phyloP scores from a whole-genome alignment of 53 echinoderm and acorn worm genomes.

The Patiria pectinifera region DNA sequence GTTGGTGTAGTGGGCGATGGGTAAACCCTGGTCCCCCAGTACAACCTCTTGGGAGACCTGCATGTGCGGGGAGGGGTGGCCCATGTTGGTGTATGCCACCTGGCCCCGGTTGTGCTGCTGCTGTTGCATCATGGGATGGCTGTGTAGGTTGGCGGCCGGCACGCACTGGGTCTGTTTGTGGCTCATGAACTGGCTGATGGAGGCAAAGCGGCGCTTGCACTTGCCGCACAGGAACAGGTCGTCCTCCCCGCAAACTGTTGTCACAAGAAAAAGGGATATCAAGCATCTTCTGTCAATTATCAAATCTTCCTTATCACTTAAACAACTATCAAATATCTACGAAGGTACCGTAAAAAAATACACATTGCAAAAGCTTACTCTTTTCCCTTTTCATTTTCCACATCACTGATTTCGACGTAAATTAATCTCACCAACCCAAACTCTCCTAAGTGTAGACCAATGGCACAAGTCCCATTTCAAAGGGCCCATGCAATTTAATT shows the following conservation, averaged over 20 bases:
- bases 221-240: slow-evolving; percentile 98
- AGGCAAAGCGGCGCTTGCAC: slow-evolving; percentile 95
- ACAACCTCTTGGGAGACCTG: slow-evolving; percentile 47
- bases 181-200: slow-evolving; percentile 85
- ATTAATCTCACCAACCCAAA: too few species aligned
- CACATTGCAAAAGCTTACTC: too few species aligned
- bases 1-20: slow-evolving; percentile 48
- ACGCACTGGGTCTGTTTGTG: slow-evolving; percentile 89
- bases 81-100: slow-evolving; percentile 44
- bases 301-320: too few species aligned
- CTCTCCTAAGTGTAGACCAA: too few species aligned
- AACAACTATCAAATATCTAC: too few species aligned
- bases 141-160: slow-evolving; percentile 46
- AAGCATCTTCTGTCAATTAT: background rate
- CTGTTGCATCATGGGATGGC: slow-evolving; percentile 63
- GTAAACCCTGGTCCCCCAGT: slow-evolving; percentile 43
- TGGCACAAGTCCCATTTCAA: too few species aligned
- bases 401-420: too few species aligned
- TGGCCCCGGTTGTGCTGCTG: slow-evolving; percentile 31
- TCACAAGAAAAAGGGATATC: background rate
- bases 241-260: slow-evolving; percentile 78
- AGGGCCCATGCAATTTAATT: too few species aligned
- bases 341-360: too few species aligned
- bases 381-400: too few species aligned
- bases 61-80: slow-evolving; percentile 47